phyloP scores from a whole-genome alignment of 2,888 invertebrate genomes.

The Pediacus dermestoides region DNA sequence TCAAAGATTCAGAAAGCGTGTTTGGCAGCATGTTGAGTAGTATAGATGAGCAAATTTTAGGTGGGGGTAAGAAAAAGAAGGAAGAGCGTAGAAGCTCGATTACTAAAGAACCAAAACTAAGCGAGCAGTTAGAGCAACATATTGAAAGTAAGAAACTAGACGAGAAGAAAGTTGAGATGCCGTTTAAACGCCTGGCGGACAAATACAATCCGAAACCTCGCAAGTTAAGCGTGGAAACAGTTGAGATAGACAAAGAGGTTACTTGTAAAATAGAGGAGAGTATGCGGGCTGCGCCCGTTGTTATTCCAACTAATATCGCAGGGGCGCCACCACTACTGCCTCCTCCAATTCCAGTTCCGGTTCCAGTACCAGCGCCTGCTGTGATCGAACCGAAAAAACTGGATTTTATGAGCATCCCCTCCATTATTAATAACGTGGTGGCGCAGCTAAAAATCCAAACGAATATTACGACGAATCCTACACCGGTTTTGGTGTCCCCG shows the following conservation, averaged over 20 bases:
- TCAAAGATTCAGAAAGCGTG: conserved; percentile 30
- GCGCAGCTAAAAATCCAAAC: no score
- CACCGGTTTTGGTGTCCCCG: no score
- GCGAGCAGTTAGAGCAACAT: conserved; percentile 8
- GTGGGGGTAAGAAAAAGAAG: conserved; percentile 26
- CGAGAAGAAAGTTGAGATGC: not conserved
- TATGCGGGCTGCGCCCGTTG: conserved; percentile 28
- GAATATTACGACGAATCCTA: no score
- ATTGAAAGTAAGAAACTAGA: not conserved
- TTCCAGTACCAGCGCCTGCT: no score
- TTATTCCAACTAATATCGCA: conserved; percentile 17
- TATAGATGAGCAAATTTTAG: conserved; percentile 33
- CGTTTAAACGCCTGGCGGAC: conserved; percentile 45
- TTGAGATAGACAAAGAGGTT: conserved; percentile 40
- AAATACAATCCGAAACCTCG: conserved; percentile 52
- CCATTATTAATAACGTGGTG: no score
- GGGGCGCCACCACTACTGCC: conserved; percentile 20
- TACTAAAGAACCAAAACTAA: conserved; percentile 12
- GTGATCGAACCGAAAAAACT: no score
- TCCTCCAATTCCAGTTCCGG: conserved; percentile 18
- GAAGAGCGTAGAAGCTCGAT: conserved; percentile 10
- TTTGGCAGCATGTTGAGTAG: conserved; percentile 34
- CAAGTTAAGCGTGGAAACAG: conserved; percentile 28
- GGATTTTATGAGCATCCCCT: no score
- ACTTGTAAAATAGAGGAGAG: conserved; percentile 33